Evolutionary conservation across 2,797 vertebrate genomes (phyloP).

Genomic region (Enteromius radiatus): DNA sequence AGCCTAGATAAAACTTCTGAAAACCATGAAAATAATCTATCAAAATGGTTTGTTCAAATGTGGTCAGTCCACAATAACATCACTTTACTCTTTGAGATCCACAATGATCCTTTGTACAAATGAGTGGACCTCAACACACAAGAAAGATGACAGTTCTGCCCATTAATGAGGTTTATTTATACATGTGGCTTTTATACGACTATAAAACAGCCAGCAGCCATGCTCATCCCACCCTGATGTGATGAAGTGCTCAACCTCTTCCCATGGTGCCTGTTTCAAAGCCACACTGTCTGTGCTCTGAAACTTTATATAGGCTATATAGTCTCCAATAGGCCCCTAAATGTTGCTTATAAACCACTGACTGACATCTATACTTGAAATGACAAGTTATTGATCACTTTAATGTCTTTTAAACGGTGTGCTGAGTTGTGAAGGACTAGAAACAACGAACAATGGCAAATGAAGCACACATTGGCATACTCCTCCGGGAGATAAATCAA

Average conservation of each 20-base stretch:
- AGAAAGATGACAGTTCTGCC: slow-evolving; percentile 46
- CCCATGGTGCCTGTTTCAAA: slow-evolving; percentile 56
- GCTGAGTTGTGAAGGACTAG: slow-evolving; percentile 18
- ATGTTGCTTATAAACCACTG: slow-evolving; percentile 56
- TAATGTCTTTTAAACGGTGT: slow-evolving; percentile 36
- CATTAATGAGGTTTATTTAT: slow-evolving; percentile 59
- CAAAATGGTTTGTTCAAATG: neutral
- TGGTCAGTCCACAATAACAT: neutral
- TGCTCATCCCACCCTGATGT: slow-evolving; percentile 49
- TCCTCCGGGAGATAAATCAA: slow-evolving; percentile 32
- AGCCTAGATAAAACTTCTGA: neutral
- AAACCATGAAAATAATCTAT: neutral
- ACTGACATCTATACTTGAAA: slow-evolving; percentile 52
- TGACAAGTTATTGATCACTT: slow-evolving; percentile 48
- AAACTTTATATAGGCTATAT: slow-evolving; percentile 48
- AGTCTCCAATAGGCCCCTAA: slow-evolving; percentile 53
- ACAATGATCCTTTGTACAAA: neutral
- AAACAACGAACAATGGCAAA: slow-evolving; percentile 5
- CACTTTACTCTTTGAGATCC: neutral
- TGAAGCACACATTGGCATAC: slow-evolving; percentile 5
- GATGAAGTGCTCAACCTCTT: slow-evolving; percentile 53
- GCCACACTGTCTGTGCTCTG: slow-evolving; percentile 43
- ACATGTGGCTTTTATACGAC: slow-evolving; percentile 61
- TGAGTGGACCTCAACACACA: slow-evolving; percentile 9
- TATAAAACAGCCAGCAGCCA: slow-evolving; percentile 55